Conservation (phyloP, 35 echinoderm and acorn worm species). For the Diadema setosum region DNA sequence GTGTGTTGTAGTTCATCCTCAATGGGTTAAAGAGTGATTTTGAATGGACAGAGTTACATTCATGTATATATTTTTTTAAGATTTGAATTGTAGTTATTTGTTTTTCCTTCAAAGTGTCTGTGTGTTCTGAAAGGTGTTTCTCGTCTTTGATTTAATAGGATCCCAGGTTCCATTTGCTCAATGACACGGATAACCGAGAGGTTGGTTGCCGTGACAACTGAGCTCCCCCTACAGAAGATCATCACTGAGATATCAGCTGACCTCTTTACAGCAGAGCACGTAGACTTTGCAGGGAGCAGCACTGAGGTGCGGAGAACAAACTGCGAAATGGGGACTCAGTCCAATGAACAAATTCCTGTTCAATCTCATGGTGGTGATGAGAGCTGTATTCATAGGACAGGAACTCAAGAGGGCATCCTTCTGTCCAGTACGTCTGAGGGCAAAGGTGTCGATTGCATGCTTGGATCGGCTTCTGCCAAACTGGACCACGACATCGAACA, state of each 20-base stretch:
- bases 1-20: no score
- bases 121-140: no score
- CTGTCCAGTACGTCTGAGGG: neutral
- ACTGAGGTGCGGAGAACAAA: neutral
- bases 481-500: no score
- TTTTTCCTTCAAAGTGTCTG: no score
- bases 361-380: neutral
- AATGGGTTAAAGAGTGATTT: no score
- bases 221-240: neutral
- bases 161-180: neutral
- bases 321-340: neutral
- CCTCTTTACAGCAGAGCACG: neutral
- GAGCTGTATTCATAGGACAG: neutral
- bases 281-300: neutral
- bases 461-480: no score
- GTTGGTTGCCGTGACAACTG: neutral
- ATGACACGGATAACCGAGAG: neutral
- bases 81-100: no score
- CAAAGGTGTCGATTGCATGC: neutral
- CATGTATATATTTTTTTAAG: no score
- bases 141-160: neutral
- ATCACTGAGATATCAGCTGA: neutral
- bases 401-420: neutral
- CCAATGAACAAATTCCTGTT: neutral
- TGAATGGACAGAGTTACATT: no score